Conservation (phyloP, 1,140 invertebrate species). For the Cherax destructor region DNA sequence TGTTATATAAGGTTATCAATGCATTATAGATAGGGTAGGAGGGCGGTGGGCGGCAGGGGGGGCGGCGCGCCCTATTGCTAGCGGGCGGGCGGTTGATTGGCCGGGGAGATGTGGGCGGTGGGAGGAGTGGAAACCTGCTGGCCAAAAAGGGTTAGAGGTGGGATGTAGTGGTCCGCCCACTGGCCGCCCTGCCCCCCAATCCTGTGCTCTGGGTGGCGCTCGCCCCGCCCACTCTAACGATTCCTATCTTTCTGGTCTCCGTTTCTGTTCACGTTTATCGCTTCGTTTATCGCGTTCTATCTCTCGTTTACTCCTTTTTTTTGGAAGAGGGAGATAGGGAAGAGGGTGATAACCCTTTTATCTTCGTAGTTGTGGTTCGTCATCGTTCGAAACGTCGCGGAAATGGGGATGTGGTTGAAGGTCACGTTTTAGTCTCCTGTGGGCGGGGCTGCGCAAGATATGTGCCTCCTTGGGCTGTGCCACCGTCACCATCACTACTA, state of each 20-base stretch:
- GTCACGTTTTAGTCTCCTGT: constrained; percentile 37
- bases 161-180: not conserved
- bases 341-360: not conserved
- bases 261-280: not conserved
- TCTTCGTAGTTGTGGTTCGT: not conserved
- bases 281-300: not conserved
- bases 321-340: not conserved
- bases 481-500: constrained; percentile 42
- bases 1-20: constrained; percentile 69
- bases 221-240: not conserved
- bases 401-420: not conserved
- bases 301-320: not conserved
- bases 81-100: constrained; percentile 10
- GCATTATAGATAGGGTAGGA: constrained; percentile 50
- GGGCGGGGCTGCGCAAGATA: not conserved
- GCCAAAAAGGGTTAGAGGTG: constrained; percentile 31
- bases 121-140: not conserved
- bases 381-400: too few relatives aligned
- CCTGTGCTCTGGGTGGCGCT: not conserved
- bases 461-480: not conserved
- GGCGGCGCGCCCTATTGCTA: not conserved
- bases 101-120: not conserved
- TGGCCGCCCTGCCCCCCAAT: not conserved
- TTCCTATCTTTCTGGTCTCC: not conserved
- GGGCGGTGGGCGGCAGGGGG: constrained; percentile 18